These are phyloP conservation scores for Mesocentrotus franciscanus DNA, from an alignment of 53 echinoderm and acorn worm species.

Conservation along the genomic window DNA sequence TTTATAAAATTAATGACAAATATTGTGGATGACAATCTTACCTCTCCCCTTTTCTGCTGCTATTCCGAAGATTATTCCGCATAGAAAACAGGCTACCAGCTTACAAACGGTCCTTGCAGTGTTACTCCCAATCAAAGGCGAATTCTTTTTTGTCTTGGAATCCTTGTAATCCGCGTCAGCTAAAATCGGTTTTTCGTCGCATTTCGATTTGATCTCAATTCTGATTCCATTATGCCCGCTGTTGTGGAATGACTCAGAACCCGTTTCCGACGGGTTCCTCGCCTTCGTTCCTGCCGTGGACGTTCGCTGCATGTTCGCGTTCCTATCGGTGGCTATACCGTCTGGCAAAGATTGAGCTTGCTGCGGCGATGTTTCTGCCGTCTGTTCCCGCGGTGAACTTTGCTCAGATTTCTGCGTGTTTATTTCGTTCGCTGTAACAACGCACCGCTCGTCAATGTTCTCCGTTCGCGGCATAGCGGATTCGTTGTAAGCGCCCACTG, in stretches of 20 bases:
- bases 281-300: background rate
- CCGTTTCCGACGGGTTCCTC: constrained; percentile 31
- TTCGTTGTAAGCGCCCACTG: background rate
- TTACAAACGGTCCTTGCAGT: constrained; percentile 20
- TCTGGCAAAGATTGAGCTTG: background rate
- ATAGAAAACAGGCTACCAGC: constrained; percentile 73
- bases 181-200: constrained; percentile 25
- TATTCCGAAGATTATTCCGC: constrained; percentile 84
- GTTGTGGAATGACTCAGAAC: background rate
- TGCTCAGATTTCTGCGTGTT: background rate
- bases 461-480: background rate
- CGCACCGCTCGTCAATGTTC: background rate
- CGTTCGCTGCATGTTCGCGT: constrained; percentile 40
- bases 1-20: background rate
- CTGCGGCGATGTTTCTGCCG: background rate
- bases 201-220: background rate
- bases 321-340: background rate
- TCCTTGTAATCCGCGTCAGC: background rate
- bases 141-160: background rate
- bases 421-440: background rate
- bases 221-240: constrained; percentile 16
- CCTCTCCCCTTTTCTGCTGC: constrained; percentile 93
- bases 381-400: background rate
- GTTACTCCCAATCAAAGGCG: background rate
- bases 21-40: constrained; percentile 44